Base-by-base conservation (phyloP, 1,140 invertebrate species). In the Heliothis subflexa region DNA sequence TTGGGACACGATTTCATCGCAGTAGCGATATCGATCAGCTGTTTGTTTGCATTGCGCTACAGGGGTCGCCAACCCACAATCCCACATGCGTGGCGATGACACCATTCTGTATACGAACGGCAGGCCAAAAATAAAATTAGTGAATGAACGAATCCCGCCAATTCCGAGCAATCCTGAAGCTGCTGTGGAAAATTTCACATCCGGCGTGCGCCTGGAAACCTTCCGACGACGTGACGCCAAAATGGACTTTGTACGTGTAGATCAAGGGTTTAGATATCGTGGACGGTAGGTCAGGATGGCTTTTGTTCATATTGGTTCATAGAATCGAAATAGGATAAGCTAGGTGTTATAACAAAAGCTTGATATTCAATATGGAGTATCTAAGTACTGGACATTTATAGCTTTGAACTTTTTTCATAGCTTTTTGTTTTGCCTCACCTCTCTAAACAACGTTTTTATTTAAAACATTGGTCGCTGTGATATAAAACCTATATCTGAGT, bases 141-240 rank as follows among this genome's bases (percentile, higher is more conserved):
- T 93, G 90, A 91, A 92, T 93, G 92, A 91, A 93, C 82, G 81
- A 83, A 82, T 88, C 81, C 80, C 83, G 79, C 68, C 81, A 78
- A 83, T 85, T 82, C 85, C 61, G 78, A 82, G 84, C 85, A 78
- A 85, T 87, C 79, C 86, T 90, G 82, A 79, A 82, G 75, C 79
- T 61, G 66, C 82, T 83, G 86, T 90, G 92, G 92, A 94, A 94
- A 93, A 88, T 94, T 94, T 92, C 85, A 88, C 86, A 91, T 92
- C 88, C 89, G 90, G 85, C 77, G 55, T 84, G 76, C 57, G 52
- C 81, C 79, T 78, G 74, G 80, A 83, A 84, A 83, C 74, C 57
- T 81, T 78, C 72, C 16, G 66, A 62, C 55, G 64, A 68, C 50
- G 78, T 81, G 73, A 84, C 50, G 49, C 49, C 16, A 85, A 82